Conservation (phyloP, 2,888 invertebrate genomes). For the Desoria tigrina region DNA sequence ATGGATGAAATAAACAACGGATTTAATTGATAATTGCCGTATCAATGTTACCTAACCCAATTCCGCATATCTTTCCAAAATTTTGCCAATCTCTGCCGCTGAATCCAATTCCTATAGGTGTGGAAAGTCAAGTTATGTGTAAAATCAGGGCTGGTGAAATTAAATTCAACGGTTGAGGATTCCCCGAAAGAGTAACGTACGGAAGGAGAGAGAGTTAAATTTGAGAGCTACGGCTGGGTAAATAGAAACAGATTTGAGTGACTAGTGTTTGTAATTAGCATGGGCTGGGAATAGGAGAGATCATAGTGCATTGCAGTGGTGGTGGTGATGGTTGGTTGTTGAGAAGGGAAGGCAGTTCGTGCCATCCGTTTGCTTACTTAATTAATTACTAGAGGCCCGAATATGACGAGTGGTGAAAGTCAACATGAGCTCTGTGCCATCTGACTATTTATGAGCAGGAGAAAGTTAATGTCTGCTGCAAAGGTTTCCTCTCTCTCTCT, state of each 20-base stretch:
- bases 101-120: no score
- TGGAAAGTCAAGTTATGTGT: no score
- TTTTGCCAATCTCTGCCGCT: no score
- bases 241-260: constrained; percentile 21
- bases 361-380: constrained; percentile 48
- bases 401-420: constrained; percentile 26
- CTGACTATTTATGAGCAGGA: constrained; percentile 23
- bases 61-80: no score
- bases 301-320: constrained; percentile 15
- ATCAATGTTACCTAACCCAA: no score
- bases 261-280: constrained; percentile 22
- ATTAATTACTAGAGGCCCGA: constrained; percentile 42
- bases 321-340: constrained; percentile 3
- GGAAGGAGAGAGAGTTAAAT: no score
- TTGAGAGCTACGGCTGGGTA: constrained; percentile 6
- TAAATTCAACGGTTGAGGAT: no score
- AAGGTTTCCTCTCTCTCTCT: constrained; percentile 6
- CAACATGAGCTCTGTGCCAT: constrained; percentile 25
- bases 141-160: no score
- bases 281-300: constrained; percentile 18
- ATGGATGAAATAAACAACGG: no score
- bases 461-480: constrained; percentile 19
- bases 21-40: no score
- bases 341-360: constrained; percentile 18
- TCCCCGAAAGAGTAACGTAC: no score